Base-by-base conservation (phyloP, 37 sponge, comb jelly and placozoan species). In the Geodia barretti region DNA sequence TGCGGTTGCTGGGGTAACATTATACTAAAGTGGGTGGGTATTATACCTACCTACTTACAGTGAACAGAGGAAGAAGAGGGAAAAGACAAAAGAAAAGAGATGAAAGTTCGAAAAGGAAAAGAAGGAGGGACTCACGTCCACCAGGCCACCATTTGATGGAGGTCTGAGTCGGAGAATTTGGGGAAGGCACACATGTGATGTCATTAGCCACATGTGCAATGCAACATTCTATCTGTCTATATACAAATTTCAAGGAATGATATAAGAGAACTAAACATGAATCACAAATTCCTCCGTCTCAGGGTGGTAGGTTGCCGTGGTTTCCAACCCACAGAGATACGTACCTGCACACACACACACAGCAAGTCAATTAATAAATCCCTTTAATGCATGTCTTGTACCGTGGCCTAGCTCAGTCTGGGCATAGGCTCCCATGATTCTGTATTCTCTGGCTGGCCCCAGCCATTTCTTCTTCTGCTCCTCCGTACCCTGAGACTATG, bases 341-440 rank as follows among this genome's bases (percentile, higher is more conserved):
- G 94, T 86, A 29, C 94, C 94, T 93, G 47, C 30, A 60, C 2
- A 73, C 26, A 41, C 4, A 79, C n/a, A n/a, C 7, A 4, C n/a
- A n/a, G n/a, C n/a, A n/a, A n/a, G n/a, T n/a, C n/a, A n/a, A n/a
- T n/a, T n/a, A n/a, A n/a, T n/a, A n/a, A n/a, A n/a, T n/a, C 54
- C 54, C 54, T 14, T 17, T 47, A 7, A 47, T 14, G 11, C 54
- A 47, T 14, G 11, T 47, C 54, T 47, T 7, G 54, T 58, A 94
- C 97, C 97, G 85, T 96, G 97, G 26, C 97, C 95, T 69, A 96
- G 60, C 88, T 96, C 97, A 24, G 97, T 96, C 84, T 96, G 97
- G 0, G 97, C 97, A 82, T 96, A 96, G 21, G 89, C 83, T 47
- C 97, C 97, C 60, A 96, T 86, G 61, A 96, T 87, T 28, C 80